These are phyloP conservation scores for Clarias macrocephalus DNA, from an alignment of 2,113 vertebrate species.

Conservation along the genomic window DNA sequence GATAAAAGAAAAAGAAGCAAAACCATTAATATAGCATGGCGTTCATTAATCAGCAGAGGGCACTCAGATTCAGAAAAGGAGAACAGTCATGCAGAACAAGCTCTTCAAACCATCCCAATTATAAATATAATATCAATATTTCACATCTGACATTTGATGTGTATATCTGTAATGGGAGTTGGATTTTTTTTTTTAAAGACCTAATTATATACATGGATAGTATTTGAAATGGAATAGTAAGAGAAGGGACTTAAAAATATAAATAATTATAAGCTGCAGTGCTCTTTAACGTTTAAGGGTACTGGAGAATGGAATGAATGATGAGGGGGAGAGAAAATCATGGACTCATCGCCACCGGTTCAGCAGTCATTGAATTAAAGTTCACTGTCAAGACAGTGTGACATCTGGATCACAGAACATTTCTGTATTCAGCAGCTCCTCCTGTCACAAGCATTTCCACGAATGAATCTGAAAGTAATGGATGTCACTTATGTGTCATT, in stretches of 20 bases:
- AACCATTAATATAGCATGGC: constrained; percentile 47
- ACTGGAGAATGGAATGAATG: constrained; percentile 3
- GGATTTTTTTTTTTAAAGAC: background rate
- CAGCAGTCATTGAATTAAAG: constrained; percentile 16
- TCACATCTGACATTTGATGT: constrained; percentile 25
- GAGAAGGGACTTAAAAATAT: background rate
- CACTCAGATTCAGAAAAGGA: constrained; percentile 29
- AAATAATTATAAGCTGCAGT: constrained; percentile 14
- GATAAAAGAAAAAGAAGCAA: background rate
- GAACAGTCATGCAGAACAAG: background rate
- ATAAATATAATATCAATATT: constrained; percentile 18
- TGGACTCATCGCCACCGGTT: background rate
- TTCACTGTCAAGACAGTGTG: too few relatives aligned
- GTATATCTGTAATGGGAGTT: background rate
- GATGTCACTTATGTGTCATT: background rate
- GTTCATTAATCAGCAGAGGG: constrained; percentile 54
- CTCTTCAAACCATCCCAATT: background rate
- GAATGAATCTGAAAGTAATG: constrained; percentile 2
- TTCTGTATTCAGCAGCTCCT: background rate
- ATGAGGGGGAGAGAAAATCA: background rate
- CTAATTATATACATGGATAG: background rate
- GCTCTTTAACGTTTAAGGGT: background rate
- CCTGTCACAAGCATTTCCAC: background rate
- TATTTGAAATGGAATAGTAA: constrained; percentile 1
- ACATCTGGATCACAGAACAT: background rate